Base-by-base conservation (phyloP, 2,888 invertebrate genomes). In the Brenthis hecate region DNA sequence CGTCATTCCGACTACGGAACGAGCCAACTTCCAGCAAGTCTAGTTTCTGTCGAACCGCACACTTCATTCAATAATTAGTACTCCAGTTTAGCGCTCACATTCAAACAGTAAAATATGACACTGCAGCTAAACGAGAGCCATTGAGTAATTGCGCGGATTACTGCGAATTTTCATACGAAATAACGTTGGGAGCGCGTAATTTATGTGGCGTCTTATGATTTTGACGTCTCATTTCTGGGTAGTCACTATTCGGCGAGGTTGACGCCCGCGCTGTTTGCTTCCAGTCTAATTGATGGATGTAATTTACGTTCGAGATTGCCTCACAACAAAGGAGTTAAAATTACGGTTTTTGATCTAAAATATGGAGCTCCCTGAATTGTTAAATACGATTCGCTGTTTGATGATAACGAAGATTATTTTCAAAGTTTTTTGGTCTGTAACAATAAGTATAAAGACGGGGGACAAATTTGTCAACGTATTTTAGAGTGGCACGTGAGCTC, bases 141-240 rank as follows among this genome's bases (percentile, higher is more conserved):
- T 76, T 84, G 83, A 88, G 78, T 87, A 85, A 88, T 89, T 84
- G 87, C 80, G 72, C 76, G 84, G 85, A 88, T 90, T 88, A 88
- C 80, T 85, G 81, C 81, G 82, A 84, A 84, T 82, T 84, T 85
- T 80, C 75, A 72, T 77, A 68, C 70, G 70, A 85, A 86, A 85
- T 85, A 84, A 81, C 75, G 80, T 80, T 78, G 80, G 79, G 78
- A 82, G 81, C 78, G 72, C 66, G 74, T 70, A 82, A 89, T 89
- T 86, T 84, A 89, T 87, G 82, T 75, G 75, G 73, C 78, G 83
- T 87, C 86, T 89, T 89, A 88, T 87, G 87, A 89, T 87, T 89
- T 80, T 85, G 87, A 87, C 86, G 83, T 86, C 80, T 85, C 84
- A 85, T 85, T 85, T 80, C 77, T 75, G 79, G 74, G 77, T 78